These are phyloP conservation scores for Paramormyrops kingsleyae DNA, from an alignment of 2,113 vertebrate genomes.

Conservation along the genomic window DNA sequence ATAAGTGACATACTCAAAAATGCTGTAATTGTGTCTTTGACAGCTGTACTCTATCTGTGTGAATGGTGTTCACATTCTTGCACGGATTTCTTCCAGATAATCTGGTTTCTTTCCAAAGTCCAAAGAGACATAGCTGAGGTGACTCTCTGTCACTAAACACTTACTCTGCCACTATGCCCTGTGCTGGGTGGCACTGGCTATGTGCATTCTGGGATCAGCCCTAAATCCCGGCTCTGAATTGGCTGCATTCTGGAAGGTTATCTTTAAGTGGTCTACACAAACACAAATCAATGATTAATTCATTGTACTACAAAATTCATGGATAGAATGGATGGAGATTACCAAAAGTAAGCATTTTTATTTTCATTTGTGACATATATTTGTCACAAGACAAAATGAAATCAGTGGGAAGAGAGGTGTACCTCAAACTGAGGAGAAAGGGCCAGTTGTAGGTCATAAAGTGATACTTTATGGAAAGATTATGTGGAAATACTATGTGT, in stretches of 20 bases:
- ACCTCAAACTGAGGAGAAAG: constrained; percentile 37
- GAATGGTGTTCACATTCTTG: neutral
- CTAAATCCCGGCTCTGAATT: neutral
- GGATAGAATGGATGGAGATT: neutral
- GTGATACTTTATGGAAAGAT: constrained; percentile 24
- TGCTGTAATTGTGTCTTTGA: neutral
- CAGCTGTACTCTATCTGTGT: neutral
- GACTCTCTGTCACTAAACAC: neutral
- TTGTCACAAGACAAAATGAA: constrained; percentile 32
- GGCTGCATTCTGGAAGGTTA: neutral
- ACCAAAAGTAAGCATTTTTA: neutral
- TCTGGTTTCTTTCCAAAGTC: neutral
- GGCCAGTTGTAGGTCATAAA: constrained; percentile 51
- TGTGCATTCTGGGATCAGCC: neutral
- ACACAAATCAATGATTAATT: neutral
- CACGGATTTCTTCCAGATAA: neutral
- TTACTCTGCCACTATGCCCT: neutral
- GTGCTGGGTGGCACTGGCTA: neutral
- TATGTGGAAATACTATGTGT: constrained; percentile 37
- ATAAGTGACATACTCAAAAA: neutral
- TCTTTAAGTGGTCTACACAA: neutral
- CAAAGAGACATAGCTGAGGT: neutral
- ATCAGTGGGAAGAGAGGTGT: constrained; percentile 36
- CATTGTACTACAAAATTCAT: neutral
- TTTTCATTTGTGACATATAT: neutral